phyloP scores from a whole-genome alignment of 2,113 vertebrate genomes.

The Pomatorhinus ruficollis region DNA sequence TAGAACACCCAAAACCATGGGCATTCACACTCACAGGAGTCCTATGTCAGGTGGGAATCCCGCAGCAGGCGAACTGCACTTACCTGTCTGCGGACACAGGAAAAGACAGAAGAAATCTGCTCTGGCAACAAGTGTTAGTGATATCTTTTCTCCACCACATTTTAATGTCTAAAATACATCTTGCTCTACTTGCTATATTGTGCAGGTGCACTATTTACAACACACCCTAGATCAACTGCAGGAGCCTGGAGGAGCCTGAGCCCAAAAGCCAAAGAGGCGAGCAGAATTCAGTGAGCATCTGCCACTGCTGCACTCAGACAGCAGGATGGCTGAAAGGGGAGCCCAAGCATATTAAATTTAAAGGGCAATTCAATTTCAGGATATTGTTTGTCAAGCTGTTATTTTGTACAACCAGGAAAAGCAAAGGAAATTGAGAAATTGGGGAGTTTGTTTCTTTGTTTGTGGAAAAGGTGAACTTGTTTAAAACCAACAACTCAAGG shows the following conservation, averaged over 20 bases:
- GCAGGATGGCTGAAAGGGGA: conserved; percentile 1
- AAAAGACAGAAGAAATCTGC: background rate
- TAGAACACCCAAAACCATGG: background rate
- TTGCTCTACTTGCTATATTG: background rate
- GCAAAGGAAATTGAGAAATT: background rate
- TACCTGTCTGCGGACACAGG: background rate
- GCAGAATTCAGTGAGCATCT: background rate
- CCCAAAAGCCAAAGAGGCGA: background rate
- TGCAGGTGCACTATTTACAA: background rate
- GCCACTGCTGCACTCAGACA: conserved; percentile 1
- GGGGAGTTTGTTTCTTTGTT: background rate
- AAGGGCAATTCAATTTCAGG: conserved; percentile 46
- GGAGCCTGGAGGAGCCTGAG: background rate
- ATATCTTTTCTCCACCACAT: background rate
- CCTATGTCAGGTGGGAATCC: fast-evolving
- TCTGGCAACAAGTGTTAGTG: background rate
- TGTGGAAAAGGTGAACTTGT: background rate
- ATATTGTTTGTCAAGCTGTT: conserved; percentile 5
- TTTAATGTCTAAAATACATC: background rate
- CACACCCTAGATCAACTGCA: background rate
- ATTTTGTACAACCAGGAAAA: background rate
- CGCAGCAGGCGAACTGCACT: background rate
- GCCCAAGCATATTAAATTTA: background rate
- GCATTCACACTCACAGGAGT: background rate
- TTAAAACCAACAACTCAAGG: background rate